Percentiles rank a stretch among this genome's conserved stretches.
Conservation (phyloP, 2,797 vertebrate genomes). For the Amblyraja radiata region DNA sequence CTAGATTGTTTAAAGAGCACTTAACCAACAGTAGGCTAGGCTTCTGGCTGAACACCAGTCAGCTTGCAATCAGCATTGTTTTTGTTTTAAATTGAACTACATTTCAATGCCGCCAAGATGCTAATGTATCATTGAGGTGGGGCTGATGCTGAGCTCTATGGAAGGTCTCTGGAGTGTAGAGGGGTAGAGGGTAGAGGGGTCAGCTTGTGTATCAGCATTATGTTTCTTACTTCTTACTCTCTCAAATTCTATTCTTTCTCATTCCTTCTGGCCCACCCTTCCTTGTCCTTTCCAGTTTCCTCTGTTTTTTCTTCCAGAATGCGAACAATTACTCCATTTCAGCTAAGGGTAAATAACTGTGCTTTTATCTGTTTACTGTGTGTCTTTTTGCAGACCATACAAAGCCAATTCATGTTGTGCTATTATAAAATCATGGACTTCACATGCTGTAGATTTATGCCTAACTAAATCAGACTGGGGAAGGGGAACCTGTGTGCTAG, state of each 20-base stretch:
- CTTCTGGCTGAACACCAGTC: not conserved
- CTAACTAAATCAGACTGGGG: not conserved
- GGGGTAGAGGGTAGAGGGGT: not conserved
- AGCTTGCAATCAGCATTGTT: not conserved
- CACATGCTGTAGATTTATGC: not conserved
- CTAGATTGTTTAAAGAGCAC: not conserved
- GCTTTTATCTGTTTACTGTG: not conserved
- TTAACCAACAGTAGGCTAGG: not conserved
- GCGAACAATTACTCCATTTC: conserved; percentile 3
- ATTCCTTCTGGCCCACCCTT: not conserved
- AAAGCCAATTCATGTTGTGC: not conserved
- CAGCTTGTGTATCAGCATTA: conserved; percentile 40
- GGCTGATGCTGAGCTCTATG: not conserved
- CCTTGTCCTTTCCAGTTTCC: not conserved
- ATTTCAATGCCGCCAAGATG: not conserved
- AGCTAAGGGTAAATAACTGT: conserved; percentile 14
- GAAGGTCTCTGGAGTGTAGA: not conserved
- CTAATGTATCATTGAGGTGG: not conserved
- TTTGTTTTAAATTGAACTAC: not conserved
- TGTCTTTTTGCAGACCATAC: too few species aligned
- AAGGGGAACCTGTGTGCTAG: not conserved
- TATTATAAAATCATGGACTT: not conserved
- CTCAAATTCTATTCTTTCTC: not conserved
- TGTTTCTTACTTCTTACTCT: not conserved
- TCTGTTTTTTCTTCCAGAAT: conserved; percentile 19